Conservation (phyloP, 2,113 vertebrate genomes). For the Tyto alba region DNA sequence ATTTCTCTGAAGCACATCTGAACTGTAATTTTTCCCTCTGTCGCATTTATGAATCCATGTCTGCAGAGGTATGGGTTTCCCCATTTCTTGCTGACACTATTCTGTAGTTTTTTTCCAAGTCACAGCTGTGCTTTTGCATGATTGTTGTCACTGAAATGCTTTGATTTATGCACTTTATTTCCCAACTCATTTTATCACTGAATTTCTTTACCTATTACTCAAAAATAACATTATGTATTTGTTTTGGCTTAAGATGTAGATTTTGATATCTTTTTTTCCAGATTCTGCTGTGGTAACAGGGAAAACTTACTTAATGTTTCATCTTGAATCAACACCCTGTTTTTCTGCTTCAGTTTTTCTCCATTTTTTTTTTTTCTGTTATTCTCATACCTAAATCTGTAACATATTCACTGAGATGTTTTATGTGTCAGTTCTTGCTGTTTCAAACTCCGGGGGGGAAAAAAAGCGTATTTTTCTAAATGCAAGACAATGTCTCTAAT, state of each 20-base stretch:
- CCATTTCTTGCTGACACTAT: neutral
- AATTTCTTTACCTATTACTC: neutral
- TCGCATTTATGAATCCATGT: neutral
- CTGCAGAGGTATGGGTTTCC: neutral
- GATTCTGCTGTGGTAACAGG: neutral
- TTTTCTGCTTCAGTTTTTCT: neutral
- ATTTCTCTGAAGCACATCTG: neutral
- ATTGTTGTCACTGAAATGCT: neutral
- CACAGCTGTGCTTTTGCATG: neutral
- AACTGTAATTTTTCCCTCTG: neutral
- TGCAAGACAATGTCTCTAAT: neutral
- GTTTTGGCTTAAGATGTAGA: neutral
- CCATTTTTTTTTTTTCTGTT: neutral
- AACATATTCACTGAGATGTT: neutral
- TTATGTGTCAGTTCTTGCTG: neutral
- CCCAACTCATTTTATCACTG: neutral
- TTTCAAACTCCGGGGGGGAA: accelerated
- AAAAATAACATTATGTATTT: neutral
- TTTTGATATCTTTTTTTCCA: neutral
- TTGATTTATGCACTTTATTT: neutral
- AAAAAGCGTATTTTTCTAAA: neutral
- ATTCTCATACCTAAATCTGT: neutral
- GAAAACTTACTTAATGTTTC: neutral
- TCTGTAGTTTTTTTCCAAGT: neutral
- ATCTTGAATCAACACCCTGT: neutral